Conservation (phyloP, 2,113 vertebrate species). For the Eurystomus gularis region DNA sequence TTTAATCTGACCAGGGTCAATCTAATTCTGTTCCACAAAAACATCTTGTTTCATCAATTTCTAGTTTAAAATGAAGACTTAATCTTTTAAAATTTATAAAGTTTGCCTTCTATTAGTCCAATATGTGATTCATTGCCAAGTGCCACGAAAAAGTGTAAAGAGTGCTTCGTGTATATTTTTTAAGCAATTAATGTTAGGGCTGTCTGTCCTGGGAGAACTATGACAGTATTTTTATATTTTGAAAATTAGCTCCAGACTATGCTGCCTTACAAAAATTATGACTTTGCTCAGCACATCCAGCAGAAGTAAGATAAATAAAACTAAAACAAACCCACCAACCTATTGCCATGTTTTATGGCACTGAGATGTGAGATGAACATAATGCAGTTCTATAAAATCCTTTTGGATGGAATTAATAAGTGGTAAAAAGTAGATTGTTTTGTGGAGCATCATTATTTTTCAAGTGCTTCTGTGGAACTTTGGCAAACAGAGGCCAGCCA, state of each 20-base stretch:
- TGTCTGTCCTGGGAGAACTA: not conserved
- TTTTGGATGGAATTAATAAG: not conserved
- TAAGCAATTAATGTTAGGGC: not conserved
- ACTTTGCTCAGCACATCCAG: not conserved
- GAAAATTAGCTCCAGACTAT: not conserved
- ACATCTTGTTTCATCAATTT: not conserved
- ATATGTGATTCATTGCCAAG: not conserved
- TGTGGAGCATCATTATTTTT: not conserved
- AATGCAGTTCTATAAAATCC: not conserved
- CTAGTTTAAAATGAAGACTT: not conserved
- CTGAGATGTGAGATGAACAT: not conserved
- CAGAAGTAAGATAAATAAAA: not conserved
- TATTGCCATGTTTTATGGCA: not conserved
- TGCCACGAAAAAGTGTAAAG: not conserved
- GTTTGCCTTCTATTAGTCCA: not conserved
- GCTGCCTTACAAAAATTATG: not conserved
- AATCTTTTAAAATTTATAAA: not conserved
- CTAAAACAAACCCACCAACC: not conserved
- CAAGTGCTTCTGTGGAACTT: not conserved
- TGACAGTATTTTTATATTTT: not conserved
- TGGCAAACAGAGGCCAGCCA: not conserved
- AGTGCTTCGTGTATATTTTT: not conserved
- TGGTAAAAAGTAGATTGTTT: not conserved
- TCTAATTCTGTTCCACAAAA: constrained; percentile 10
- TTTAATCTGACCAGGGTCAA: constrained; percentile 2